Conservation (phyloP, 1,140 invertebrate species). For the Aphis craccivora region DNA sequence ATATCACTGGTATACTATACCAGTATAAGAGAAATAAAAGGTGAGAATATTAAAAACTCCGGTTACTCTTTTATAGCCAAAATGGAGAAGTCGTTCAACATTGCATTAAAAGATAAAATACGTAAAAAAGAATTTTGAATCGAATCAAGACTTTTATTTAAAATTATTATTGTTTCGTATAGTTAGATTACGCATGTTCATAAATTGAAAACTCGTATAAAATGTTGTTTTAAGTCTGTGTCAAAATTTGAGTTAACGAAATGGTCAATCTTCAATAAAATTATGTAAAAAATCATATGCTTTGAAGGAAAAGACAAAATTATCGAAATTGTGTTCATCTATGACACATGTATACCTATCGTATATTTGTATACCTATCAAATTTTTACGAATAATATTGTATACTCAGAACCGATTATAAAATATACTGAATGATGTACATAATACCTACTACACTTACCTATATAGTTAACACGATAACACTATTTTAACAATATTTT, state of each 20-base stretch:
- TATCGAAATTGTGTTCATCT: neutral
- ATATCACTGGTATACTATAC: no score
- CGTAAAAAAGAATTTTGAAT: neutral
- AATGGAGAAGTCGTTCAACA: no score
- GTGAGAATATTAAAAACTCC: no score
- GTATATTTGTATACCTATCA: neutral
- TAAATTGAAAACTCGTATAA: neutral
- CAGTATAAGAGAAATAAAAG: no score
- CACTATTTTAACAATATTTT: neutral
- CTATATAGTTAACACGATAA: neutral
- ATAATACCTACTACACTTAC: neutral
- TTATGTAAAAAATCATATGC: neutral
- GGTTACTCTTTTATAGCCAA: no score
- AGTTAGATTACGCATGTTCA: neutral
- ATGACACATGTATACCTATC: neutral
- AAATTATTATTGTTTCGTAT: neutral
- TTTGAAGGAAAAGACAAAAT: neutral
- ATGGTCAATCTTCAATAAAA: neutral
- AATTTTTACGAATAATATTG: neutral
- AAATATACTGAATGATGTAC: neutral
- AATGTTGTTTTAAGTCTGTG: no score
- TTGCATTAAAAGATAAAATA: no score
- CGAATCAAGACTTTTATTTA: neutral
- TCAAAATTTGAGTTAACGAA: no score
- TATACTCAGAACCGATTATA: neutral